Base-by-base conservation (phyloP, 2,113 vertebrate genomes). In the Rhea pennata region DNA sequence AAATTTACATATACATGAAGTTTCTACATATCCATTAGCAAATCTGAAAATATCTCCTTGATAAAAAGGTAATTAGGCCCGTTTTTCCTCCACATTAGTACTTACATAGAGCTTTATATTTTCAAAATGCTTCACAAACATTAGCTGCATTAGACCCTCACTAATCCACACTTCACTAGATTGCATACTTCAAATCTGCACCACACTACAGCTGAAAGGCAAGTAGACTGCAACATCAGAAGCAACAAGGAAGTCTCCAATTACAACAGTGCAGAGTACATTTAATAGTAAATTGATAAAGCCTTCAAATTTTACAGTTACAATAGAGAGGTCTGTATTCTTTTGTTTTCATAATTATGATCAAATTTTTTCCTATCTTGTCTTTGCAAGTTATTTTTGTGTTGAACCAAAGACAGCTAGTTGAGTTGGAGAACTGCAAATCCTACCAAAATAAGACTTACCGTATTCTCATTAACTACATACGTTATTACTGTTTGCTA, bases 51-150 rank as follows among this genome's bases (percentile, higher is more conserved):
- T 50, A 87, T 9, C 54, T 69, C 22, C 56, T 66, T 71, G 89
- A 95, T 92, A 91, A 46, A 33, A 79, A 90, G 42, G 53, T 72
- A 82, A 89, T 90, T 79, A 88, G 33, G 36, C 10, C 74, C 58
- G 58, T 1, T 67, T 90, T 39, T 46, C 50, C 24, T 87, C 65
- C 78, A 91, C 69, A 46, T 83, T 42, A 87, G 64, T 88, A 75
- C 39, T 82, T 39, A 26, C 6, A 3, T 6, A 44, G 50, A 79
- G 88, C 70, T 95, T 84, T 84, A 12, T 36, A 72, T 74, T 67
- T 82, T 54, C 74, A 46, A 87, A 96, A 84, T 65, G 85, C 83
- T 83, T 62, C 86, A 74, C 70, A 90, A 94, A 87, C 64, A 42
- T 6, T 15, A 86, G 77, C 81, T 88, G 91, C 67, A 73, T 65